phyloP scores from a whole-genome alignment of 2,888 invertebrate species.

The Campopleginae sp. region DNA sequence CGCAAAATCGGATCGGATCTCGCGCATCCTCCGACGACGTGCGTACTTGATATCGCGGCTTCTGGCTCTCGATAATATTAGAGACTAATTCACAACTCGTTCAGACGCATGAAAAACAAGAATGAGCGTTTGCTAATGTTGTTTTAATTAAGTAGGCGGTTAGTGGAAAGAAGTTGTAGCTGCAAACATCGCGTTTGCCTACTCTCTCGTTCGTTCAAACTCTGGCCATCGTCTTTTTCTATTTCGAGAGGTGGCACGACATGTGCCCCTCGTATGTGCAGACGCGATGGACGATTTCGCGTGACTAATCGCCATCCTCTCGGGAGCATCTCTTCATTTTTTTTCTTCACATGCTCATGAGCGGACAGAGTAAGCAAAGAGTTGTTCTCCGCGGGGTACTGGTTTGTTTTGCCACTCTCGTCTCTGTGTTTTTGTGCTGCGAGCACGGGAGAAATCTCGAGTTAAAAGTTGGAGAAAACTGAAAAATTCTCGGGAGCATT shows the following conservation, averaged over 20 bases:
- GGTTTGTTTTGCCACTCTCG: constrained; percentile 35
- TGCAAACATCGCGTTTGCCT: constrained; percentile 50
- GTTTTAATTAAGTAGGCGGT: constrained; percentile 84
- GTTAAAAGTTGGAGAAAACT: constrained; percentile 57
- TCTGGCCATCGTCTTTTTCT: constrained; percentile 71
- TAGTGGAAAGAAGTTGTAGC: constrained; percentile 73
- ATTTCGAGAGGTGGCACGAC: constrained; percentile 79
- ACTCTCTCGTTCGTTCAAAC: constrained; percentile 69
- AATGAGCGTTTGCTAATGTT: constrained; percentile 78
- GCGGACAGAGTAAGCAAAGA: constrained; percentile 54
- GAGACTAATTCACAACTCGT: constrained; percentile 14
- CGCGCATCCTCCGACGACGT: no score
- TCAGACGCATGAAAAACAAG: constrained; percentile 35
- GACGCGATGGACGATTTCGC: constrained; percentile 84
- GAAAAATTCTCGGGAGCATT: constrained; percentile 42
- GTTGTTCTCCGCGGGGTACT: constrained; percentile 11
- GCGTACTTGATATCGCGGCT: constrained; percentile 23
- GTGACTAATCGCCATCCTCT: constrained; percentile 83
- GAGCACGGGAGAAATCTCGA: constrained; percentile 33
- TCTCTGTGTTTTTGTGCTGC: constrained; percentile 40
- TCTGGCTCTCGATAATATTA: constrained; percentile 10
- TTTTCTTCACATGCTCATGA: constrained; percentile 60
- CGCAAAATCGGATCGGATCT: no score
- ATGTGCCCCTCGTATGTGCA: constrained; percentile 84
- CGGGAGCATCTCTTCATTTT: constrained; percentile 66